These are phyloP conservation scores for Danaus chrysippus DNA, from an alignment of 2,888 invertebrate genomes.

Conservation along the genomic window DNA sequence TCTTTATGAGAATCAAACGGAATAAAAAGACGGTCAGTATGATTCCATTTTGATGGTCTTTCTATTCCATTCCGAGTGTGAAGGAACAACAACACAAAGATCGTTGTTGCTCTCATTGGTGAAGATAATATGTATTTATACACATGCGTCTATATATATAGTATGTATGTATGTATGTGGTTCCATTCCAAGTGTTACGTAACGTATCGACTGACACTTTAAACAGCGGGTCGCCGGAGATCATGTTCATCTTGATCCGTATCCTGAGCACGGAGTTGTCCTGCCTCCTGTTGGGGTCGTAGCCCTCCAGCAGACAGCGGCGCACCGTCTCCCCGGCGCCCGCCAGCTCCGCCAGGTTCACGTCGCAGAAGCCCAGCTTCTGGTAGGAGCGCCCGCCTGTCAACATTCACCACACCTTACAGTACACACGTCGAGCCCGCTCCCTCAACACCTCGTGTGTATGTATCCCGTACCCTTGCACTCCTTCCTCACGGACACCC, in stretches of 20 bases:
- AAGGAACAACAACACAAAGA: no score
- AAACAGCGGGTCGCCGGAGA: constrained; percentile 97
- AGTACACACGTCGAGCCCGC: no score
- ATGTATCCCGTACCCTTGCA: constrained; percentile 77
- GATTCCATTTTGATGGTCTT: no score
- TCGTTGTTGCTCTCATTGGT: no score
- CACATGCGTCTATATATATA: no score
- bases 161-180: not conserved
- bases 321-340: constrained; percentile 93
- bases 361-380: constrained; percentile 98
- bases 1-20: no score
- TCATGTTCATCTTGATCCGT: constrained; percentile 94
- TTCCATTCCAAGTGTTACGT: not conserved
- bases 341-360: constrained; percentile 98
- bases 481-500: constrained; percentile 97
- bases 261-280: constrained; percentile 98
- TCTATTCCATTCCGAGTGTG: no score
- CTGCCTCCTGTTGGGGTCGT: constrained; percentile 93
- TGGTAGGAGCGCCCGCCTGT: constrained; percentile 89
- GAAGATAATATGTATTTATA: no score
- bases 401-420: constrained; percentile 11
- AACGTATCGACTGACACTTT: constrained; percentile 90
- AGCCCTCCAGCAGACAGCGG: constrained; percentile 96
- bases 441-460: not conserved
- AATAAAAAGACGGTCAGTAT: no score